Evolutionary conservation across 2,797 vertebrate genomes (phyloP).

Genomic region (Alca torda): DNA sequence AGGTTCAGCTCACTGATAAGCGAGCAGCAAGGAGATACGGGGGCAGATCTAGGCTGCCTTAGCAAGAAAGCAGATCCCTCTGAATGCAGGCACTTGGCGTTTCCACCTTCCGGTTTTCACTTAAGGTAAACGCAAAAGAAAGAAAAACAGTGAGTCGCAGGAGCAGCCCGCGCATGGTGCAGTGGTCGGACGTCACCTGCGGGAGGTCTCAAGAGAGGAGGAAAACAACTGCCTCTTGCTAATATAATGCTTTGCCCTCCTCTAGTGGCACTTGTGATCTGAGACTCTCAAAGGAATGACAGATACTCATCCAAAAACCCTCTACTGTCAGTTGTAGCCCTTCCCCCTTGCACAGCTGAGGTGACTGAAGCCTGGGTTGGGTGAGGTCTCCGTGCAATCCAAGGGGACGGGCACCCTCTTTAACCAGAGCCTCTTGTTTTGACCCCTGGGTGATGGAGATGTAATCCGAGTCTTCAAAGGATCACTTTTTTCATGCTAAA

Average conservation of each 20-base stretch:
- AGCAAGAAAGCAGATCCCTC: neutral
- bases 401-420: fast-evolving
- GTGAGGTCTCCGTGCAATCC: neutral
- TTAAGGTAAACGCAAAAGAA: neutral
- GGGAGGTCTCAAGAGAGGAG: neutral
- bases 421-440: neutral
- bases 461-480: neutral
- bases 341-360: neutral
- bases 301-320: neutral
- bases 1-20: neutral
- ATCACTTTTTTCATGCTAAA: neutral
- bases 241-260: neutral
- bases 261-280: neutral
- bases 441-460: neutral
- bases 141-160: neutral
- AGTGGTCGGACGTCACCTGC: neutral
- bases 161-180: fast-evolving
- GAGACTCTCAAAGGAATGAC: neutral
- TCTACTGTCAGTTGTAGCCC: neutral
- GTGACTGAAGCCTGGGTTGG: fast-evolving
- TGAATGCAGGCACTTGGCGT: neutral
- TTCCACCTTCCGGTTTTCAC: neutral
- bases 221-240: neutral
- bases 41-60: neutral
- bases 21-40: neutral